phyloP scores from a whole-genome alignment of 2,888 invertebrate genomes.

The Monochamus alternatus region DNA sequence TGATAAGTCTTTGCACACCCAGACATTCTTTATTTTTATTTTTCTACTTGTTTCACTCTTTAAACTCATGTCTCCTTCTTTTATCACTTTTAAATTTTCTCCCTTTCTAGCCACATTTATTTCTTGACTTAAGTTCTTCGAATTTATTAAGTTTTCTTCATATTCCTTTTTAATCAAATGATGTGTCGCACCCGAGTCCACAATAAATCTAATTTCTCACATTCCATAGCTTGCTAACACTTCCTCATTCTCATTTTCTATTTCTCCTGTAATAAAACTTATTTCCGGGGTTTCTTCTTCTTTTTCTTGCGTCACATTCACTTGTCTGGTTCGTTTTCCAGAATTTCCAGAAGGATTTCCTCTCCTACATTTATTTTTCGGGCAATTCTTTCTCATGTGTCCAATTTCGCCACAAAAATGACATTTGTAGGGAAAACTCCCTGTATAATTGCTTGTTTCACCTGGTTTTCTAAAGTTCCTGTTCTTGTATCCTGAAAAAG shows the following conservation, averaged over 20 bases:
- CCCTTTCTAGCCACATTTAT: slow-evolving; percentile 54
- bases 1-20: slow-evolving; percentile 46
- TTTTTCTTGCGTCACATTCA: slow-evolving; percentile 1
- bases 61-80: slow-evolving; percentile 48
- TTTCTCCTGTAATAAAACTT: slow-evolving; percentile 11
- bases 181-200: slow-evolving; percentile 50
- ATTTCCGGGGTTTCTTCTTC: slow-evolving; percentile 1
- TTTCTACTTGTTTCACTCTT: slow-evolving; percentile 40
- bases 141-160: slow-evolving; percentile 41
- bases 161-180: slow-evolving; percentile 48
- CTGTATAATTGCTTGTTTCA: slow-evolving; percentile 5
- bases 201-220: slow-evolving; percentile 29
- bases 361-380: slow-evolving; percentile 1
- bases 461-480: neutral
- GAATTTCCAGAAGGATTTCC: slow-evolving; percentile 4
- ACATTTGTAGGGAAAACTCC: slow-evolving; percentile 1
- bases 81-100: slow-evolving; percentile 47
- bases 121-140: slow-evolving; percentile 40
- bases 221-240: slow-evolving; percentile 10
- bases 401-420: slow-evolving; percentile 6
- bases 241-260: slow-evolving; percentile 1
- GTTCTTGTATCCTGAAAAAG: neutral
- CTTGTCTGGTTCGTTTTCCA: neutral
- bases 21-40: slow-evolving; percentile 46
- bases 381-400: slow-evolving; percentile 6